Percentiles rank a stretch among this genome's conserved stretches.
Evolutionary conservation across 2,888 invertebrate genomes (phyloP).

Genomic region (Brachypterus glaber): DNA sequence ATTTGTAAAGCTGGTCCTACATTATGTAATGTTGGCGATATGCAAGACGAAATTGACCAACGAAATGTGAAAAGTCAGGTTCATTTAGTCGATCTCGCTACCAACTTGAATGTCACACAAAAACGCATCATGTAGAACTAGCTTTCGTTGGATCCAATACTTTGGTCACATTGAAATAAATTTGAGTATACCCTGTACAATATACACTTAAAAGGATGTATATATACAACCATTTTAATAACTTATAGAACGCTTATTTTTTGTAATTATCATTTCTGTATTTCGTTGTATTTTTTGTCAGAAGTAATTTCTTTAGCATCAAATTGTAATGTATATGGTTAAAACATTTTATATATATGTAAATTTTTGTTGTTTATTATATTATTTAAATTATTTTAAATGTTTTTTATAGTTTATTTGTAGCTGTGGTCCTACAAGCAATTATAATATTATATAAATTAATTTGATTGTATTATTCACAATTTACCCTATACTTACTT

Average conservation of each 20-base stretch:
- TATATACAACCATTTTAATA: constrained; percentile 14
- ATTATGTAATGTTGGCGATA: too few relatives aligned
- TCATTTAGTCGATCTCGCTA: too few relatives aligned
- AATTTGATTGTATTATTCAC: too few relatives aligned
- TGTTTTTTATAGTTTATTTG: constrained; percentile 35
- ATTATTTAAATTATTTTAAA: constrained; percentile 36
- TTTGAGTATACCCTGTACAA: too few relatives aligned
- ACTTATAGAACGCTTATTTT: constrained; percentile 21
- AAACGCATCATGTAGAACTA: too few relatives aligned
- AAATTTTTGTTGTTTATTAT: constrained; percentile 37
- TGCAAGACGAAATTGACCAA: too few relatives aligned
- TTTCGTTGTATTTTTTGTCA: constrained; percentile 23
- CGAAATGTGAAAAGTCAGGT: too few relatives aligned
- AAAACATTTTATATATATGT: constrained; percentile 34
- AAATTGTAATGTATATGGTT: constrained; percentile 27
- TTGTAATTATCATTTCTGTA: constrained; percentile 17
- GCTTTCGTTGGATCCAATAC: too few relatives aligned
- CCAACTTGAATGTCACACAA: too few relatives aligned
- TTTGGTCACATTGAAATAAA: too few relatives aligned
- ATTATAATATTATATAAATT: constrained; percentile 30
- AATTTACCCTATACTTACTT: constrained; percentile 10
- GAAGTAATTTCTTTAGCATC: constrained; percentile 18
- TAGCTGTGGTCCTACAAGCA: constrained; percentile 38
- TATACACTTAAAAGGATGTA: too few relatives aligned
- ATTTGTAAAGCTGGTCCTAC: too few relatives aligned